Evolutionary conservation across 1,140 invertebrate species (phyloP), one percentile per base, ranked within the genome.

Genomic region (Pomacea maculata): DNA sequence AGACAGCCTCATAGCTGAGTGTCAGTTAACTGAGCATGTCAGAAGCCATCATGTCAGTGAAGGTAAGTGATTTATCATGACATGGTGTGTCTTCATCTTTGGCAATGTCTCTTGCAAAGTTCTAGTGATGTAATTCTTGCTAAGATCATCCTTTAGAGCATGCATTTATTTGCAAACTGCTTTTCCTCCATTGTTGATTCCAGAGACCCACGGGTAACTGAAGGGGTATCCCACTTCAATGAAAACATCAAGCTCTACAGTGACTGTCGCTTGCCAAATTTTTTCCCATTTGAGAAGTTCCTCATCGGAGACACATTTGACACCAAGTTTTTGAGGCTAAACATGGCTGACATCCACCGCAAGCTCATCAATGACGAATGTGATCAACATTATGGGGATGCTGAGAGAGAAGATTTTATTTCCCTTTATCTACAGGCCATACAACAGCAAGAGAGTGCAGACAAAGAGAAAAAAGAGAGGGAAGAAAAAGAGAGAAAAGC

Each of bases 221-320:
- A 81, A 76, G 82, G 67, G 11, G 67, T 81, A 12, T 61, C 57
- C 5, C 76, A 80, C 34, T 83, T 79, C 34, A 76, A 81, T 25
- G 82, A 83, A 25, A 83, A 83, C 80, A 73, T 83, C 71, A 77
- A 72, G 25, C 80, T 83, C 12, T 83, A 79, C 73, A 81, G 79
- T 55, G 82, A 83, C 63, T 76, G 63, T 19, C 80, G 80, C 55
- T 78, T 78, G 72, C 82, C 82, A 21, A 83, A 83, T 67, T 83
- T 83, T 61, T 83, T 83, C 54, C 82, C 82, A 14, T 83, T 81
- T 29, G 79, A 83, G 78, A 83, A 83, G 68, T 83, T 83, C 52
- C 77, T 83, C 0, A 83, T 83, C 54, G 82, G 82, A 6, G 82
- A 83, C 55, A 81, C 80, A 25, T 83, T 83, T 72, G 82, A 83